Evolutionary conservation across 2,797 vertebrate genomes (phyloP), one percentile per base, ranked within the genome.

Genomic region (Dromococcyx pavoninus): DNA sequence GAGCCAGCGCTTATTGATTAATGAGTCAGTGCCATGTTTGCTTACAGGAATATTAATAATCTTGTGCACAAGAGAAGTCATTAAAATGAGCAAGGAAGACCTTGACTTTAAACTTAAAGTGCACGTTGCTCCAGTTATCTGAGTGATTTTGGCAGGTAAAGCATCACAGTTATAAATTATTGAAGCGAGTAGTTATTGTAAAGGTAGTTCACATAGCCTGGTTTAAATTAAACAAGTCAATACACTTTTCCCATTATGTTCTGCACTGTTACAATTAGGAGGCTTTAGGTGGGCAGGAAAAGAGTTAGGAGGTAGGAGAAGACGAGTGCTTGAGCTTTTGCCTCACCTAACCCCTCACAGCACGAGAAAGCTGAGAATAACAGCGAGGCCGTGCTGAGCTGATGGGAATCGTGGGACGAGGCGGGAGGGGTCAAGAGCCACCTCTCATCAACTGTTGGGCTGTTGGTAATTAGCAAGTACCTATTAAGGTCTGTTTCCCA

Each of bases 31-130:
- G 97, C 94, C 97, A 88, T 98, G 98, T 98, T 98, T 98, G 98
- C 98, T 98, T 98, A 97, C 97, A 98, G 97, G 98, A 98, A 98
- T 98, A 98, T 98, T 97, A 98, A 97, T 98, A 97, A 48, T 98
- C 97, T 96, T 95, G 97, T 96, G 97, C 97, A 97, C 97, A 97
- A 97, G 97, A 97, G 97, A 96, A 98, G 97, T 98, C 98, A 98
- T 99, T 98, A 98, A 98, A 98, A 98, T 97, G 97, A 98, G 97
- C 97, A 97, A 98, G 97, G 84, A 98, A 98, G 98, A 98, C 98
- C 98, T 98, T 98, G 98, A 98, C 97, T 98, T 98, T 97, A 97
- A 96, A 96, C 94, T 96, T 97, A 96, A 88, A 94, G 92, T 93
- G 93, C 89, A 91, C 88, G 24, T 84, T 81, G 85, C 92, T 97